Evolutionary conservation across 2,888 invertebrate species (phyloP), one percentile per base, ranked within the genome.

Genomic region (Lutraria lutraria): DNA sequence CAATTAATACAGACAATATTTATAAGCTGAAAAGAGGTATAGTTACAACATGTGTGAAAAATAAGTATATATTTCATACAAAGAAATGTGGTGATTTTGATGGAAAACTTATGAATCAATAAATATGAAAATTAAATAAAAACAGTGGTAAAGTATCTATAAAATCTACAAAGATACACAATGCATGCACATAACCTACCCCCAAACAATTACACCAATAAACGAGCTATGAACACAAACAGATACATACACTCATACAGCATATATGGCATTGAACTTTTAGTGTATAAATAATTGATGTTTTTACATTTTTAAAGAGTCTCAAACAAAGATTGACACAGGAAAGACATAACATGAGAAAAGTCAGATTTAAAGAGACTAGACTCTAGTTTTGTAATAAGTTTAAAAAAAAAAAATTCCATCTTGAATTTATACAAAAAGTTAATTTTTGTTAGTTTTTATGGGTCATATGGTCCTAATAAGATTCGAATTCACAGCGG

Each of bases 171-270:
- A 68, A 68, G 8, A 25, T 25, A 68, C 63, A 68, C 63, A 25
- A n/a, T 68, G 63, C 63, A 68, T 68, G 63, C 63, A 68, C 25
- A 68, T 68, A 25, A n/a, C n/a, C 63, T 25, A 25, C 63, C 63
- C 63, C 43, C 43, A 43, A 43, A 43, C 8, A 43, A 43, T 43
- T 68, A 21, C 25, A 68, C 8, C 6, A 25, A 68, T 68, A 25
- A 25, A 4, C 25, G 25, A 68, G 63, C 25, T 25, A 68, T 25
- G 8, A 12, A 68, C 63, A 68, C 63, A 68, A 25, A 68, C 25
- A 25, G 0, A 25, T 25, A 68, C 63, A 68, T 68, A 68, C 25
- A 68, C 25, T 68, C 63, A 68, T 68, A 68, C 25, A 25, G n/a
- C 25, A 25, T 68, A 68, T 19, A 68, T 68, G 63, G 63, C 63